These are phyloP conservation scores for Caiman crocodilus DNA, from an alignment of 2,797 vertebrate genomes.

Conservation along the genomic window DNA sequence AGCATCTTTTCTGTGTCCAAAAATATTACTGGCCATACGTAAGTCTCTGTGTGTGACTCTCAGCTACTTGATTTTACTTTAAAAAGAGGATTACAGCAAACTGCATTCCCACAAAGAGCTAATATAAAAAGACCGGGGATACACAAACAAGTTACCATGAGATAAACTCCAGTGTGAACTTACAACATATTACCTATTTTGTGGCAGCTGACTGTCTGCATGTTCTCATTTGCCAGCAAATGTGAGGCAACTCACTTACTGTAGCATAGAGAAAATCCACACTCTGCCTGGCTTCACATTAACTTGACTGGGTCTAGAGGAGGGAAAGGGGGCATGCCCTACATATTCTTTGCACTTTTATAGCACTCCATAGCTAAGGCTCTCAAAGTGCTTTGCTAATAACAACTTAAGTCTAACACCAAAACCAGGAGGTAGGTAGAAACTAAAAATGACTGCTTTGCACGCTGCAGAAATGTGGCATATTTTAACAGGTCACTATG, in stretches of 20 bases:
- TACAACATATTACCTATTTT: too few species aligned
- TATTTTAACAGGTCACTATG: not conserved
- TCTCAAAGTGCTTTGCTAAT: slow-evolving; percentile 7
- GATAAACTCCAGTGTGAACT: too few species aligned
- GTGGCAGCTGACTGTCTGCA: too few species aligned
- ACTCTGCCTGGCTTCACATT: too few species aligned
- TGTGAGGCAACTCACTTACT: too few species aligned
- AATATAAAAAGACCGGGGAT: too few species aligned
- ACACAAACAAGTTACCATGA: too few species aligned
- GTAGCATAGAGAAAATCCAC: too few species aligned
- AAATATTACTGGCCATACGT: slow-evolving; percentile 49
- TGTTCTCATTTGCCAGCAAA: too few species aligned
- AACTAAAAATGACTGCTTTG: not conserved
- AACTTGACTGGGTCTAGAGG: not conserved
- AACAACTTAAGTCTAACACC: not conserved
- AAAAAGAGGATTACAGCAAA: not conserved
- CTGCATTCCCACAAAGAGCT: not conserved
- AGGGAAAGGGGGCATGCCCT: not conserved
- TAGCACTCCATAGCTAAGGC: slow-evolving; percentile 8
- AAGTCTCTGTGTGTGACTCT: slow-evolving; percentile 25
- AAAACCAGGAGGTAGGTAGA: not conserved
- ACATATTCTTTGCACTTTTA: not conserved
- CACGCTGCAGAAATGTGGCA: not conserved
- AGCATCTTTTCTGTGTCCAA: slow-evolving; percentile 39
- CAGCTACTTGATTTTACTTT: slow-evolving; percentile 34